These are phyloP conservation scores for Hydriomena furcata DNA, from an alignment of 2,888 invertebrate species.

Conservation along the genomic window DNA sequence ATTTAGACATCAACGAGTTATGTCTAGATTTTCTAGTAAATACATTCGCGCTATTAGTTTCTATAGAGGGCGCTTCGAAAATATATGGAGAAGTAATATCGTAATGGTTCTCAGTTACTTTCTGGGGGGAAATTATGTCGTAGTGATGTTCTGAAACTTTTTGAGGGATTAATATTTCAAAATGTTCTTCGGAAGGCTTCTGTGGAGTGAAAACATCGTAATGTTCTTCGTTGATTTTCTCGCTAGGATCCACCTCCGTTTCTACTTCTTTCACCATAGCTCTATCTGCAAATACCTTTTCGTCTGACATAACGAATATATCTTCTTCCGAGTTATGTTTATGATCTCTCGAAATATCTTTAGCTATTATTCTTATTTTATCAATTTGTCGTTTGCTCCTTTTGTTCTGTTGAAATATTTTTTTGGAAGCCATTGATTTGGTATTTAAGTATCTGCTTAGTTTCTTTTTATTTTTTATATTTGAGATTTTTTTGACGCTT, in stretches of 20 bases:
- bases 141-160: slow-evolving; percentile 18
- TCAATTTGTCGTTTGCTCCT: slow-evolving; percentile 63
- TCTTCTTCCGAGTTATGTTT: slow-evolving; percentile 56
- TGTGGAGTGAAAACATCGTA: slow-evolving; percentile 22
- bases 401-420: slow-evolving; percentile 51
- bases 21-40: slow-evolving; percentile 49
- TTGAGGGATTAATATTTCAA: slow-evolving; percentile 19
- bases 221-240: slow-evolving; percentile 28
- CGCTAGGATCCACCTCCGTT: slow-evolving; percentile 35
- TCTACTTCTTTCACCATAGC: slow-evolving; percentile 52
- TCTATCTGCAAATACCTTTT: slow-evolving; percentile 58
- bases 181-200: slow-evolving; percentile 17
- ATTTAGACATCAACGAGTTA: slow-evolving; percentile 62
- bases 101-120: slow-evolving; percentile 35
- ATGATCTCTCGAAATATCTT: slow-evolving; percentile 42
- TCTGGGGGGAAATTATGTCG: slow-evolving; percentile 25
- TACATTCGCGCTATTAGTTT: slow-evolving; percentile 1
- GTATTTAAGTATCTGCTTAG: slow-evolving; percentile 58
- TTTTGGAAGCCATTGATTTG: slow-evolving; percentile 50
- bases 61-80: slow-evolving; percentile 37
- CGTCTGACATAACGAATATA: slow-evolving; percentile 57
- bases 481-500: slow-evolving; percentile 51
- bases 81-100: slow-evolving; percentile 43
- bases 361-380: slow-evolving; percentile 63
- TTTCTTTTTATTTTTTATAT: slow-evolving; percentile 54